A percentile compares a stretch with the other conserved stretches of the same genome.
These are phyloP conservation scores for Drosophila mimetica DNA, from an alignment of 2,888 invertebrate genomes.

Conservation along the genomic window DNA sequence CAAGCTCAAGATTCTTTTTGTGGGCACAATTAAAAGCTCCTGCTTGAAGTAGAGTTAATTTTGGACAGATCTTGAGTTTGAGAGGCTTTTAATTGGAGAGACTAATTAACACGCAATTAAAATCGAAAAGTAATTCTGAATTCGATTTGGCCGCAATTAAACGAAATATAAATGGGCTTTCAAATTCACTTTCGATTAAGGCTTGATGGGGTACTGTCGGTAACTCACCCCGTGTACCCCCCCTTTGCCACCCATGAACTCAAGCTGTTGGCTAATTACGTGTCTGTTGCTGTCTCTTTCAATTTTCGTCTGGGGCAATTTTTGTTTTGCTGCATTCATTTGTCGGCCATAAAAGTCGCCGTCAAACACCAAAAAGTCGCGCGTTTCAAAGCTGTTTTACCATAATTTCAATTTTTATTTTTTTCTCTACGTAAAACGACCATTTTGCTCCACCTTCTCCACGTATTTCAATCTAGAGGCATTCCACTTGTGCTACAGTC, in stretches of 20 bases:
- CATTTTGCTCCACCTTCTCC: constrained; percentile 29
- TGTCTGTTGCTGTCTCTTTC: constrained; percentile 74
- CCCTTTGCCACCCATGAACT: not conserved
- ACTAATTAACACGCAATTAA: constrained; percentile 72
- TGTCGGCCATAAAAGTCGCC: constrained; percentile 78
- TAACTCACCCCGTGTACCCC: not conserved
- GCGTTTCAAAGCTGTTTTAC: constrained; percentile 60
- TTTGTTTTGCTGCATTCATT: constrained; percentile 68
- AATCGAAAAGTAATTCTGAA: constrained; percentile 59
- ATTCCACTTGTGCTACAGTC: constrained; percentile 28
- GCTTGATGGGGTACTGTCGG: constrained; percentile 17
- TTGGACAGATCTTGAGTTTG: constrained; percentile 26
- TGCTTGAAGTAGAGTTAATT: constrained; percentile 7
- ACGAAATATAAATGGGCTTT: constrained; percentile 52
- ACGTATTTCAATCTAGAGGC: constrained; percentile 7
- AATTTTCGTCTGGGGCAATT: constrained; percentile 72
- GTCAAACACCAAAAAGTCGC: constrained; percentile 64
- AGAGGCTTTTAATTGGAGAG: constrained; percentile 63
- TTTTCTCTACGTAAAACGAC: constrained; percentile 22
- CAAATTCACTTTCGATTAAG: constrained; percentile 64
- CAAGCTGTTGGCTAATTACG: constrained; percentile 68
- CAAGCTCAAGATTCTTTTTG: constrained; percentile 70
- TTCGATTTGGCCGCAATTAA: constrained; percentile 58
- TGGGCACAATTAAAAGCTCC: constrained; percentile 72
- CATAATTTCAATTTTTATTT: constrained; percentile 65